Conservation (phyloP, 2,797 vertebrate genomes). For the Phoxinus dragarum region DNA sequence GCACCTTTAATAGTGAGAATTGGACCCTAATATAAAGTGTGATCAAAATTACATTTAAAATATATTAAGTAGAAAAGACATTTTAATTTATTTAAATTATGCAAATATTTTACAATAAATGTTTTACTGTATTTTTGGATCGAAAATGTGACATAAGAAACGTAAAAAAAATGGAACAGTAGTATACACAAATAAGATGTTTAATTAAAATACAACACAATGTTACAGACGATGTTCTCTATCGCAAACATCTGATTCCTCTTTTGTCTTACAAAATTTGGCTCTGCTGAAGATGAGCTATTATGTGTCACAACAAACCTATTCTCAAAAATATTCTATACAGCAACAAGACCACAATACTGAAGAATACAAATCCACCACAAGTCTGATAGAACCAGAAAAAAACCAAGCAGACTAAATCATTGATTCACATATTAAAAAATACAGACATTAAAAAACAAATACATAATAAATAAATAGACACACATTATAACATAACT, state of each 20-base stretch:
- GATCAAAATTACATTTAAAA: neutral
- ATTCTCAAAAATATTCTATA: neutral
- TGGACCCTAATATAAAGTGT: too few relatives aligned
- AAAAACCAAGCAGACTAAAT: neutral
- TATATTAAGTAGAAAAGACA: neutral
- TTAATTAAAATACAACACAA: conserved; percentile 3
- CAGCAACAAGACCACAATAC: neutral
- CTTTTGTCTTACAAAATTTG: neutral
- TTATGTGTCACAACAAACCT: neutral
- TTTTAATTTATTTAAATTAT: too few relatives aligned
- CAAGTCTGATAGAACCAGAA: neutral
- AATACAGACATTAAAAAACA: neutral
- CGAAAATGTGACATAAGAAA: neutral
- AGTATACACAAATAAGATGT: neutral
- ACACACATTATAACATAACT: conserved; percentile 31
- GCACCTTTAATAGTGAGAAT: too few relatives aligned
- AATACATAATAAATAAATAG: neutral
- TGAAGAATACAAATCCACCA: neutral
- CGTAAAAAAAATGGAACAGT: neutral
- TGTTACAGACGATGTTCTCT: neutral
- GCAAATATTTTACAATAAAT: neutral
- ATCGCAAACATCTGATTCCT: neutral
- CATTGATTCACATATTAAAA: conserved; percentile 11
- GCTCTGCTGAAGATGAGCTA: too few relatives aligned
- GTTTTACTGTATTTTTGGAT: neutral